phyloP scores from a whole-genome alignment of 1,140 invertebrate genomes.

The Brevipalpus yothersi region DNA sequence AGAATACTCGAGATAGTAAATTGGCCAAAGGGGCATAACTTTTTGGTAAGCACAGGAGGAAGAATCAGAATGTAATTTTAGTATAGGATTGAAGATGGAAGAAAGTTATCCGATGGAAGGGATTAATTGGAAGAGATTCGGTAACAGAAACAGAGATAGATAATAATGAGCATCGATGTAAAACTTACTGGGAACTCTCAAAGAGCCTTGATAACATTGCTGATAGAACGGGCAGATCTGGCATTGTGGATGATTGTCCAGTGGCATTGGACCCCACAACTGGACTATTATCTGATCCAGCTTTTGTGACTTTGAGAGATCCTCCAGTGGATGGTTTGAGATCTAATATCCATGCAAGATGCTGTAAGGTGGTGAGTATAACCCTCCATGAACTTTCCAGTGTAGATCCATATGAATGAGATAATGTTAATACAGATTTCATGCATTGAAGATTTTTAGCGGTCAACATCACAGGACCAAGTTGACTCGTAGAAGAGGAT shows the following conservation, averaged over 20 bases:
- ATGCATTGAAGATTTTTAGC: conserved; percentile 92
- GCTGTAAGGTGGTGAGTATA: conserved; percentile 59
- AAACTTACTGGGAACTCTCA: conserved; percentile 54
- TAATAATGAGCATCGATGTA: neutral
- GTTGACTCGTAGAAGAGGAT: conserved; percentile 39
- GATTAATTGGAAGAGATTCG: neutral
- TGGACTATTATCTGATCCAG: conserved; percentile 32
- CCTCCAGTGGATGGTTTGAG: conserved; percentile 77
- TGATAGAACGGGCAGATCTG: conserved; percentile 72
- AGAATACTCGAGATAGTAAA: conserved; percentile 9
- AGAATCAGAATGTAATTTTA: neutral
- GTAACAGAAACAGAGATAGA: neutral
- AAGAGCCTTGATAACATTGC: conserved; percentile 78
- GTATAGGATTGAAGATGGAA: neutral
- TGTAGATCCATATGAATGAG: conserved; percentile 72
- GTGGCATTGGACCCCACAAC: conserved; percentile 65
- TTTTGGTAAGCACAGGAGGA: neutral
- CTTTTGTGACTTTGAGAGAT: conserved; percentile 46
- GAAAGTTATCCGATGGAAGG: neutral
- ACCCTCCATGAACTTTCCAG: conserved; percentile 83
- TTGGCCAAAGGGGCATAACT: conserved; percentile 10
- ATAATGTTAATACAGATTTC: conserved; percentile 59
- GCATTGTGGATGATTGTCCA: conserved; percentile 56
- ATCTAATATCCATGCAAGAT: conserved; percentile 92
- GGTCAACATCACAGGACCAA: conserved; percentile 68